Percentiles rank a stretch among this genome's conserved stretches.
phyloP scores from a whole-genome alignment of 2,797 vertebrate genomes.

The Pseudopleuronectes americanus region DNA sequence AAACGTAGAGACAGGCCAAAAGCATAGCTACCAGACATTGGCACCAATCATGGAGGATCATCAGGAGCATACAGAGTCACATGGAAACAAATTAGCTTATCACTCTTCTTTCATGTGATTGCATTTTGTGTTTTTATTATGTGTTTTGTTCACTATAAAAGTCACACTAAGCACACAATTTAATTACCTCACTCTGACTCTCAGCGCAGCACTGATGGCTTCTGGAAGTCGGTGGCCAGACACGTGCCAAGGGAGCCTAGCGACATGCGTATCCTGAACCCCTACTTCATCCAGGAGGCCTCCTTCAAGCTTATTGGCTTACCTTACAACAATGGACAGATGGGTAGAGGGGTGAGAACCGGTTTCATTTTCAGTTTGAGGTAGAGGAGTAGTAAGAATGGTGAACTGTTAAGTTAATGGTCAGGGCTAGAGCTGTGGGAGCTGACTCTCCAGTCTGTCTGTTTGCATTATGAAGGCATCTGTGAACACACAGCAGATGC shows the following conservation, averaged over 20 bases:
- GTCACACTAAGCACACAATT: not conserved
- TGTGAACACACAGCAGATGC: constrained; percentile 46
- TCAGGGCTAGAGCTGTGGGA: constrained; percentile 17
- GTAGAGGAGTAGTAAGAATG: constrained; percentile 2
- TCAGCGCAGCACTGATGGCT: constrained; percentile 75
- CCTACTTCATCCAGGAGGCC: constrained; percentile 92
- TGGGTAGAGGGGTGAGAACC: constrained; percentile 89
- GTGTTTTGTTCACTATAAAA: not conserved
- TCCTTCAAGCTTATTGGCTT: constrained; percentile 92
- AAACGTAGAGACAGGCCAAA: too few species aligned
- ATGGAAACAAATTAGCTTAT: too few species aligned
- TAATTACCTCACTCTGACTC: not conserved
- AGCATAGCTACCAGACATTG: too few species aligned
- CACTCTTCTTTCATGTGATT: not conserved
- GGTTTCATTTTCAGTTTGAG: not conserved
- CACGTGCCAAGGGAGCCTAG: constrained; percentile 87
- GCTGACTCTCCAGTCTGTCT: constrained; percentile 27
- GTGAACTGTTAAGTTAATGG: constrained; percentile 18
- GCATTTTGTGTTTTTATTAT: not conserved
- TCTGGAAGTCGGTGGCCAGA: constrained; percentile 92
- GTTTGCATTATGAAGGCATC: constrained; percentile 37
- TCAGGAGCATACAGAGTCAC: too few species aligned
- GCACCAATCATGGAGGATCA: too few species aligned
- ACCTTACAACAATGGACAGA: constrained; percentile 90
- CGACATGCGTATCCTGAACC: constrained; percentile 91